phyloP scores from a whole-genome alignment of 2,888 invertebrate genomes.

The Morpho deidamia region DNA sequence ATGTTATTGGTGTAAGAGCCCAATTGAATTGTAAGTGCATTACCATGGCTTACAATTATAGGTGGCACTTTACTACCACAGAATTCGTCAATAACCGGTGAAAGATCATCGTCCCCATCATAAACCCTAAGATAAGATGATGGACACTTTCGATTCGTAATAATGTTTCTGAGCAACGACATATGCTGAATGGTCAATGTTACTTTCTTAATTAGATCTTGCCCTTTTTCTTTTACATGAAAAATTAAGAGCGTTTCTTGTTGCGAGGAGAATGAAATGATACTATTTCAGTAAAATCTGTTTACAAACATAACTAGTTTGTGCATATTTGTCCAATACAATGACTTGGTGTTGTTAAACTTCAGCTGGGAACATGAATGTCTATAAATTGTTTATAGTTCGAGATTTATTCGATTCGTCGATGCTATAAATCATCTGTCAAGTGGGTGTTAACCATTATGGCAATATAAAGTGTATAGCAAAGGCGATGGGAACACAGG shows the following conservation, averaged over 20 bases:
- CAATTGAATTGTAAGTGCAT: constrained; percentile 75
- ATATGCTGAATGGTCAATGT: constrained; percentile 83
- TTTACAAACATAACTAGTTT: no score
- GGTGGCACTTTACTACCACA: constrained; percentile 82
- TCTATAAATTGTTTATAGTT: no score
- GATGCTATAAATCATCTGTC: no score
- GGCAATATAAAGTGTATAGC: not conserved
- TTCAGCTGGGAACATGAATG: no score
- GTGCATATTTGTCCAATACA: no score
- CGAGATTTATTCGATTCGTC: no score
- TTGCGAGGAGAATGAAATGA: no score
- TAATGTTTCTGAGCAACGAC: constrained; percentile 48
- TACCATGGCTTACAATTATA: constrained; percentile 83
- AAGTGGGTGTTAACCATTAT: not conserved
- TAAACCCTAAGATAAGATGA: constrained; percentile 74
- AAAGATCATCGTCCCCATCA: constrained; percentile 82
- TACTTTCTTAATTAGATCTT: constrained; percentile 78
- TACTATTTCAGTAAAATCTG: no score
- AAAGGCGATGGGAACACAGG: not conserved
- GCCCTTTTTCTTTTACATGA: not conserved
- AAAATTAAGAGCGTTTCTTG: no score
- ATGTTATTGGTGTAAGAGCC: constrained; percentile 46
- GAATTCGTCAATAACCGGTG: constrained; percentile 82
- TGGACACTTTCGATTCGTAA: constrained; percentile 45
- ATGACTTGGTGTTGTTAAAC: no score